Conservation (phyloP, 2,888 invertebrate species). For the Lamproptera curius region DNA sequence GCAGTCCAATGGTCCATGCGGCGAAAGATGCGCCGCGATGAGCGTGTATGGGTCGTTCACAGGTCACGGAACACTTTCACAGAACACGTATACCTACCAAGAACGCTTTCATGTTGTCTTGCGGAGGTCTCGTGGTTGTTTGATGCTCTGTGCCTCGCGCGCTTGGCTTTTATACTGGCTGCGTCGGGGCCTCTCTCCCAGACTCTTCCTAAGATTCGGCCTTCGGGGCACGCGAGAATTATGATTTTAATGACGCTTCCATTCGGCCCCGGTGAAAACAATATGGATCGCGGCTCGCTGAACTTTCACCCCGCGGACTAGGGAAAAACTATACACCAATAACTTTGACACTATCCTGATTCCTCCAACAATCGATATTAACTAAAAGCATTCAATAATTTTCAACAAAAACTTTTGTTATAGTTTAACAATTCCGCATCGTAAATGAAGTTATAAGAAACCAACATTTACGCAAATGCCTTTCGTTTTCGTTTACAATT, state of each 20-base stretch:
- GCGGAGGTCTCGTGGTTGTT: slow-evolving; percentile 71
- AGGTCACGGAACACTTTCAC: slow-evolving; percentile 74
- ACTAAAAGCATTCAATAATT: too few species aligned
- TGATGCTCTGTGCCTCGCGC: slow-evolving; percentile 64
- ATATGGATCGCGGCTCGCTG: slow-evolving; percentile 55
- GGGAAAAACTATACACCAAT: background rate
- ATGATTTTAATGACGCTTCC: slow-evolving; percentile 75
- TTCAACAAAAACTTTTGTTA: too few species aligned
- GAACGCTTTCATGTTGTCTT: slow-evolving; percentile 77
- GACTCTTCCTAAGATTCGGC: slow-evolving; percentile 75
- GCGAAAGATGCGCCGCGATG: slow-evolving; percentile 39
- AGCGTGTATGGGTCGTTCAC: slow-evolving; percentile 52
- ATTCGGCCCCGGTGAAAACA: slow-evolving; percentile 73
- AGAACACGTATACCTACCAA: slow-evolving; percentile 72
- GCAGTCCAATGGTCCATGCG: background rate
- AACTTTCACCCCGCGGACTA: slow-evolving; percentile 49
- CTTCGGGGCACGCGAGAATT: slow-evolving; percentile 74
- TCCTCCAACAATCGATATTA: too few species aligned
- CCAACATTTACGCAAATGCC: background rate
- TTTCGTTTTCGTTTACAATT: background rate
- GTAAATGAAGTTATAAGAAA: background rate
- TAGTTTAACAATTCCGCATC: too few species aligned
- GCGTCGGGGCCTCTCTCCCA: slow-evolving; percentile 70
- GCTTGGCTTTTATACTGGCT: slow-evolving; percentile 64
- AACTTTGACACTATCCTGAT: background rate